phyloP scores from a whole-genome alignment of 1,140 invertebrate species.

The Euglossa dilemma region DNA sequence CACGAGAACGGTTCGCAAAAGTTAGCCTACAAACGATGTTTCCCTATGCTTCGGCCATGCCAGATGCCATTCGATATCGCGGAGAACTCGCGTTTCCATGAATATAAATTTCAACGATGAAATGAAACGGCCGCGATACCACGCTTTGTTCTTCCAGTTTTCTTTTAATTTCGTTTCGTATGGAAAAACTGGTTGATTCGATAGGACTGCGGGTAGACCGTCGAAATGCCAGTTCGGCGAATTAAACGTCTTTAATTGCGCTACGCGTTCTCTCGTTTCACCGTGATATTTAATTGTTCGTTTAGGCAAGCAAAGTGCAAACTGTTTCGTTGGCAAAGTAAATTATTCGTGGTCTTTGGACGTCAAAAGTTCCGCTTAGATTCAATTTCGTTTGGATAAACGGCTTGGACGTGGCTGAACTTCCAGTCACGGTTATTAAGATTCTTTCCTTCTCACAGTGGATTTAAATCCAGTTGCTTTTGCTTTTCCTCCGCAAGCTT shows the following conservation, averaged over 20 bases:
- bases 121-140: no score
- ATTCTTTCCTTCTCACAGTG: no score
- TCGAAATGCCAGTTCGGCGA: background rate
- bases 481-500: no score
- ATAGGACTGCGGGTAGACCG: background rate
- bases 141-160: background rate
- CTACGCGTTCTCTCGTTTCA: background rate
- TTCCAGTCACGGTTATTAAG: no score
- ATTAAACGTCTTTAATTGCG: background rate
- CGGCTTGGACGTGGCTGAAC: no score
- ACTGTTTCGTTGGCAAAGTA: background rate
- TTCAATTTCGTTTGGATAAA: no score
- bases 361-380: background rate
- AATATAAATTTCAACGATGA: no score
- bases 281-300: background rate
- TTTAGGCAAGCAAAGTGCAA: background rate
- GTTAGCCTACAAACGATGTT: background rate
- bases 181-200: background rate
- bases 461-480: no score
- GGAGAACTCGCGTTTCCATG: no score
- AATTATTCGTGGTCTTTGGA: background rate
- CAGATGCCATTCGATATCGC: no score
- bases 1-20: background rate
- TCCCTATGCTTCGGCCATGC: background rate
- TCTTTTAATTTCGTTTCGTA: background rate